Evolutionary conservation across 2,888 invertebrate species (phyloP), one percentile per base, ranked within the genome.

Genomic region (Sesamia inferens): DNA sequence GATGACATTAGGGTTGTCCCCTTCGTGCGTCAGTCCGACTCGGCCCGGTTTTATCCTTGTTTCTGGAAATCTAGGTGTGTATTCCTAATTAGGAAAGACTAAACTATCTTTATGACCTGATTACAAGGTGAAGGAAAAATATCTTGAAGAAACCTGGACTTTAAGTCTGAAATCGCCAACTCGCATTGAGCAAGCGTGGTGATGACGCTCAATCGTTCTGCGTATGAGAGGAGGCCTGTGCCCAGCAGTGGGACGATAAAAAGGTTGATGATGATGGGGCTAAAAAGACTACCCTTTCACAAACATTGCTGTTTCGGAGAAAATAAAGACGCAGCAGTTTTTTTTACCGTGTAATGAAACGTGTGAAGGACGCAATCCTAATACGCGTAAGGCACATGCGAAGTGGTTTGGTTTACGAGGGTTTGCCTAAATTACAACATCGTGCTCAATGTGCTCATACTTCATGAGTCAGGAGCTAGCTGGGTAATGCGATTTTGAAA

Each of bases 401-500:
- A 68, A 57, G 55, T 57, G 22, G 47, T 71, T 57, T 57, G 31
- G 47, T 71, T 57, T 19, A 57, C 47, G 19, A 57, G 55, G 68
- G 10, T 42, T 13, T 24, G 62, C 8, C 39, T 55, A 44, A 42
- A 57, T 71, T 48, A 63, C 63, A 24, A 74, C 63, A 58, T 24
- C 6, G 39, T 6, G 8, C 31, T 19, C 31, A 58, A 58, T 58
- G 31, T 31, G 31, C 39, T 47, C 24, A 22, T 68, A 51, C 42
- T 57, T 24, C n/a, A 44, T 51, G 57, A 71, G 63, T n/a, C 48
- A 63, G 42, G 16, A 48, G 42, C n/a, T 58, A 19, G 7, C 16
- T 10, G 19, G 63, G 39, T 71, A 51, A 71, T 64, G 8, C 22
- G 5, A 64, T 64, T 74, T 71, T 64, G 64, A 24, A 74, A 74